These are phyloP conservation scores for Leptocoma aspasia DNA, from an alignment of 2,113 vertebrate genomes.

Conservation along the genomic window DNA sequence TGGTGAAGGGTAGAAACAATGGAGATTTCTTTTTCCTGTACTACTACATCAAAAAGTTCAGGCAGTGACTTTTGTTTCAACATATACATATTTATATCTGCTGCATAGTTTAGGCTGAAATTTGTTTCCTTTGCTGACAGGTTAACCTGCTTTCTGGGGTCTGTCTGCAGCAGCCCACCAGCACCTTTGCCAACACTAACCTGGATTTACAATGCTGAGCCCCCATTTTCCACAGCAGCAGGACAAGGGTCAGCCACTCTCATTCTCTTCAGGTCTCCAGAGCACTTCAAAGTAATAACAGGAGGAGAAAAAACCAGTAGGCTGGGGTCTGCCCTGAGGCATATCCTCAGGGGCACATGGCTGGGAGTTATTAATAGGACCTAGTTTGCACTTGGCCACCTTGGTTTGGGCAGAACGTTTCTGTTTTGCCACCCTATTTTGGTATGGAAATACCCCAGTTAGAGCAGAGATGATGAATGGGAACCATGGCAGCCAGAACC, in stretches of 20 bases:
- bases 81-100: neutral
- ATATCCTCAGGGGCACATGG: rapidly evolving
- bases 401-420: neutral
- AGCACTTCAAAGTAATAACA: neutral
- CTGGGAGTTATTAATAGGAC: neutral
- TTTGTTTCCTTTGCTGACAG: neutral
- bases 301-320: neutral
- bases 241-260: neutral
- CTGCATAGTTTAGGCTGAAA: neutral
- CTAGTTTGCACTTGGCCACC: neutral
- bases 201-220: neutral
- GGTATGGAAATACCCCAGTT: neutral
- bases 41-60: neutral
- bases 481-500: neutral
- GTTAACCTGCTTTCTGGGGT: neutral
- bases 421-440: neutral
- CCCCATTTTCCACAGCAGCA: neutral
- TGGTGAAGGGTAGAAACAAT: neutral
- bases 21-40: neutral
- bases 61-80: neutral
- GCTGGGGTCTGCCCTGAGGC: neutral
- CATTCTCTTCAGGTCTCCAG: neutral
- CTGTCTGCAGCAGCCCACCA: neutral
- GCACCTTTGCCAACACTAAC: neutral
- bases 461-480: neutral